Percentiles rank a stretch among this genome's conserved stretches.
These are phyloP conservation scores for Xestobium rufovillosum DNA, from an alignment of 2,888 invertebrate species.

Conservation along the genomic window DNA sequence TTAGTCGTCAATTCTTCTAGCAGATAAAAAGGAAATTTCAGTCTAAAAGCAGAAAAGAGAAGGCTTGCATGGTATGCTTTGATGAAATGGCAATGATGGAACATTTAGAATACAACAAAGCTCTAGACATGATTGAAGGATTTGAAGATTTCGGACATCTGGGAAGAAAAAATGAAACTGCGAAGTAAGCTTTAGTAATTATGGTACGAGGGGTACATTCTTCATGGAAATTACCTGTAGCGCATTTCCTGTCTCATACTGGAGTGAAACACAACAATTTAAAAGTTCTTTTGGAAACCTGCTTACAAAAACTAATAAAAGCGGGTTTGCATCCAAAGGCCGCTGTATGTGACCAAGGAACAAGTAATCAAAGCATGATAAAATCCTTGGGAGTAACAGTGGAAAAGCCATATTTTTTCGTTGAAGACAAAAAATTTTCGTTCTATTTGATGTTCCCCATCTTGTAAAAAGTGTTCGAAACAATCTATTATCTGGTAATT, in stretches of 20 bases:
- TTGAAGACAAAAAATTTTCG: constrained; percentile 13
- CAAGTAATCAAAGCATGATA: constrained; percentile 17
- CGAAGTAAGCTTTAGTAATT: constrained; percentile 18
- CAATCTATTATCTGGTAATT: constrained; percentile 1
- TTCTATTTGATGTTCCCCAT: constrained; percentile 21
- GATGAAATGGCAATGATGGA: constrained; percentile 24
- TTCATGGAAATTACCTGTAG: constrained; percentile 22
- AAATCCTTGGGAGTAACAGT: constrained; percentile 8
- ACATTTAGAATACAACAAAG: constrained; percentile 14
- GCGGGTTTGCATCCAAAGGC: neutral
- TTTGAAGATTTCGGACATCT: constrained; percentile 14
- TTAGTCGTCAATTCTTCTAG: too few relatives aligned
- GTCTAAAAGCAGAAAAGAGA: constrained; percentile 22
- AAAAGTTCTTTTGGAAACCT: neutral
- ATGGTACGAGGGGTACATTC: constrained; percentile 17
- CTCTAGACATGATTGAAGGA: constrained; percentile 17
- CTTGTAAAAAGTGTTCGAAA: constrained; percentile 17
- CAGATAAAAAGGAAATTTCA: constrained; percentile 17
- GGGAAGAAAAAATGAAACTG: constrained; percentile 11
- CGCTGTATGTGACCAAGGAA: constrained; percentile 23
- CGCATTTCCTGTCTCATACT: constrained; percentile 17
- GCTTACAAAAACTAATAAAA: constrained; percentile 11
- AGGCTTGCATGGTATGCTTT: constrained; percentile 20
- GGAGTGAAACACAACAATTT: constrained; percentile 14
- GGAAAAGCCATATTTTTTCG: constrained; percentile 11